Conservation (phyloP, 2,797 vertebrate species). For the Poliocrania exsul region DNA sequence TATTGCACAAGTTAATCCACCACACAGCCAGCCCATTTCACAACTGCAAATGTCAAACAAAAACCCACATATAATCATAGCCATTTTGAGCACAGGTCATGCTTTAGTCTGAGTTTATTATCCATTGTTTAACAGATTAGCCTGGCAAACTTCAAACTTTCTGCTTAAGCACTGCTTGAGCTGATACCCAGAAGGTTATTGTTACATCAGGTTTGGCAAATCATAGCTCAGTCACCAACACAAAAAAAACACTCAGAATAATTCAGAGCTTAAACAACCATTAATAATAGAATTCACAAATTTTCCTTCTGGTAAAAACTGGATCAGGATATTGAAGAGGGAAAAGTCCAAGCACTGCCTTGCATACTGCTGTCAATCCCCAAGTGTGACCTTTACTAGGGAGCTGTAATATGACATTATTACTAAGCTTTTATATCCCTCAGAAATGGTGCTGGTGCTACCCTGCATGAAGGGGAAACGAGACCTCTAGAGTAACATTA, state of each 20-base stretch:
- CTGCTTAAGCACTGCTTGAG: background rate
- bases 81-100: background rate
- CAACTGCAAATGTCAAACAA: background rate
- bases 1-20: background rate
- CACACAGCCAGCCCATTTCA: background rate
- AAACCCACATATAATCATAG: background rate
- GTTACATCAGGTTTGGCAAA: background rate
- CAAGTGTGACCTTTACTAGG: background rate
- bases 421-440: background rate
- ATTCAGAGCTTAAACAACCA: background rate
- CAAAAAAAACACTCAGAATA: background rate
- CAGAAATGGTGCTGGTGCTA: background rate
- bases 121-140: background rate
- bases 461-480: background rate
- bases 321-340: background rate
- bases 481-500: background rate
- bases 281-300: background rate
- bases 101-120: background rate
- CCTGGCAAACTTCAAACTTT: background rate
- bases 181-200: background rate
- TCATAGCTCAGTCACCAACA: background rate
- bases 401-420: background rate
- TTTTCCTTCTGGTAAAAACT: background rate
- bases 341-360: background rate
- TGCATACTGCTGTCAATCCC: background rate